Base-by-base conservation (phyloP, 2,113 vertebrate species). In the Myiozetetes cayanensis region DNA sequence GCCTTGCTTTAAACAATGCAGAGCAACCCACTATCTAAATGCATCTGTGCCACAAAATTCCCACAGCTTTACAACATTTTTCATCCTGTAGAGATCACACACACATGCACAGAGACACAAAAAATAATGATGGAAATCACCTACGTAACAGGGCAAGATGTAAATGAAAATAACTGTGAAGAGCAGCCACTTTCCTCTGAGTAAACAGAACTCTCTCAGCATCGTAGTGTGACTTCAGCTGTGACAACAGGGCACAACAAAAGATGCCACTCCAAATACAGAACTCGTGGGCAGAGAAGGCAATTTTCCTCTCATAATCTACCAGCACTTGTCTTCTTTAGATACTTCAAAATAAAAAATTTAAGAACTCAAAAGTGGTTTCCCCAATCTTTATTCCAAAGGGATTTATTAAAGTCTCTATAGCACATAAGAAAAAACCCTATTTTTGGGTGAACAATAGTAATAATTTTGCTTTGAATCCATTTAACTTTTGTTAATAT, bases 1-100 rank as follows among this genome's bases (percentile, higher is more conserved):
- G 87, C 91, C 97, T 97, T 82, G 71, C 97, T 97, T 97, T 97
- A 96, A 98, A 98, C 96, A 97, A 97, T 87, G 84, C 90, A 97
- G 95, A 97, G 94, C 90, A 97, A 96, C 95, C 97, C 71, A 66
- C 94, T 92, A 93, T 97, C 96, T 95, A 97, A 97, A 98, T 95
- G 94, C 88, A 98, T 98, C 96, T 98, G 93, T 95, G 94, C 94
- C 96, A 87, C 74, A 95, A 96, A 96, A 97, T 97, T 95, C 97
- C 95, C 96, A 96, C 80, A 97, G 78, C 90, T 94, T 96, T 90
- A 71, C 56, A 94, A 59, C 56, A 94, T 96, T 96, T 97, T 96
- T 97, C 87, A 96, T 96, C 68, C 87, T 89, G 82, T 66, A 86
- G 87, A 94, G 81, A 74, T 94, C 20, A 43, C 39, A 78, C 3